Percentiles rank a stretch among this genome's conserved stretches.
These are phyloP conservation scores for Fabriciana adippe DNA, from an alignment of 2,888 invertebrate species.

Conservation along the genomic window DNA sequence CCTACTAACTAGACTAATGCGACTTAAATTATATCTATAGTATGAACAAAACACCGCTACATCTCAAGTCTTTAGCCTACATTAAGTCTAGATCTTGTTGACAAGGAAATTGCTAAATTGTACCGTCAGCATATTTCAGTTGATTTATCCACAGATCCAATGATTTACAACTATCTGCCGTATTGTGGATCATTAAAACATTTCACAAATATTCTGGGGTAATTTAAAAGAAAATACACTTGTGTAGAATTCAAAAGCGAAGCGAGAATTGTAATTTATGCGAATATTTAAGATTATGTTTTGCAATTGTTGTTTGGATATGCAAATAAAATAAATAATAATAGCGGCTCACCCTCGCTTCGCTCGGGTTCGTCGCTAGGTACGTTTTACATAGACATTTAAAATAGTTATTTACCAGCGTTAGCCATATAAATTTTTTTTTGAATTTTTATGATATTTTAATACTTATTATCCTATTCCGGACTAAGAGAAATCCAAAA, in stretches of 20 bases:
- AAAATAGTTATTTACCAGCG: no score
- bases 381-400: no score
- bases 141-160: constrained; percentile 55
- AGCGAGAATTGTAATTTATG: constrained; percentile 10
- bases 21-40: not conserved
- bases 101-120: constrained; percentile 73
- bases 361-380: no score
- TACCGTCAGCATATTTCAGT: constrained; percentile 62
- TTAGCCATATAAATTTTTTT: no score
- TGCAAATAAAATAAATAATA: constrained; percentile 5
- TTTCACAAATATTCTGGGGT: constrained; percentile 32
- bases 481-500: no score
- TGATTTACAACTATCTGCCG: constrained; percentile 40
- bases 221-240: constrained; percentile 48
- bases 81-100: constrained; percentile 65
- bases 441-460: no score
- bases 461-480: no score
- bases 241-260: constrained; percentile 30
- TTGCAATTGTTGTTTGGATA: constrained; percentile 11
- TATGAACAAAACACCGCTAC: constrained; percentile 15
- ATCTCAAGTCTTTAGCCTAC: constrained; percentile 42
- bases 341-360: no score
- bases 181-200: constrained; percentile 38
- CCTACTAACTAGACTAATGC: not conserved
- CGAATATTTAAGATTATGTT: constrained; percentile 10